Evolutionary conservation across 2,888 invertebrate species (phyloP), one percentile per base, ranked within the genome.

Genomic region (Hydrotaea cyrtoneurina): DNA sequence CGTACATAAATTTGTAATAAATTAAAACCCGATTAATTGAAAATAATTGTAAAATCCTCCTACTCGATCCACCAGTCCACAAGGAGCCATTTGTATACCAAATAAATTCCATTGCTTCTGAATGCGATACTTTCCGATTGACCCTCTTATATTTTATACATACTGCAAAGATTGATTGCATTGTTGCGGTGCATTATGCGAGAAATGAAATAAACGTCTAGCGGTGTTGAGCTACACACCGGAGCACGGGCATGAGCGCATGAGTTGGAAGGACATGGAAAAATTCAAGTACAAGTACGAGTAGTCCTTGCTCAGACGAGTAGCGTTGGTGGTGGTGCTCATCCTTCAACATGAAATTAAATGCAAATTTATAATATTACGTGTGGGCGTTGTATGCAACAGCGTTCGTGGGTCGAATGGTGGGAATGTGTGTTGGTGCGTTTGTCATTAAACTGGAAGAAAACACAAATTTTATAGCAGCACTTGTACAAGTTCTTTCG

Each of bases 141-240:
- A 31, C 31, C 2, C 31, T 31, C 31, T 2, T 31, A 31, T 7
- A 31, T 31, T 39, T 39, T 10, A 13, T 3, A 39, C 39, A 10
- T 23, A 23, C 59, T 26, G 23, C 21, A 43, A 79, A 66, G 79
- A 79, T 79, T 79, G 73, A 79, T 79, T 79, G 43, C 73, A 73
- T 73, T 74, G 53, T 74, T 39, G 2, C 7, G 50, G 15, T 36
- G 36, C 19, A 55, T 8, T 26, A 26, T 15, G 15, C 39, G 46
- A 69, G 13, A 46, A 46, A 46, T 46, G 23, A 11, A 59, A 69
- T 23, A 69, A 13, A 46, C 15, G 36, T n/a, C 2, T 4, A 59
- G 59, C 23, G 13, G 23, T 0, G 26, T 15, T 23, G 43, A 7
- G 7, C 3, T 31, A 7, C 31, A 31, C 7, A 4, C 3, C 7